A percentile compares a stretch with the other conserved stretches of the same genome.
These are phyloP conservation scores for Neodon shergylaensis DNA, from an alignment of 2,113 vertebrate species.

Conservation along the genomic window DNA sequence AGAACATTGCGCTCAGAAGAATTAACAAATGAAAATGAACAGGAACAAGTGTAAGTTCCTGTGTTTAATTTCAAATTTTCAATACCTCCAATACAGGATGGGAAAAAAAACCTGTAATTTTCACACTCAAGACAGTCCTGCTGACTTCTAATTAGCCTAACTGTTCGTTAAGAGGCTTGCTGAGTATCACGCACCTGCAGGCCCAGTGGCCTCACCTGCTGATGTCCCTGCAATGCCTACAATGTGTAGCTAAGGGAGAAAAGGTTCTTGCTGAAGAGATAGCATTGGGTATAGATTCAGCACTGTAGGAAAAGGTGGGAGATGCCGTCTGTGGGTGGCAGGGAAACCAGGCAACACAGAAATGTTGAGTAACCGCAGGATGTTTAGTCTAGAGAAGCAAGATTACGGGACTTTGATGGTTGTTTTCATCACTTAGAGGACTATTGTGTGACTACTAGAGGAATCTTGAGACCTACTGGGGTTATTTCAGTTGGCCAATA, in stretches of 20 bases:
- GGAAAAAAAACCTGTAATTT: not conserved
- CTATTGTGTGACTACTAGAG: constrained; percentile 70
- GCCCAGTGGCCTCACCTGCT: not conserved
- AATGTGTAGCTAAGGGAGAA: not conserved
- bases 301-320: constrained; percentile 41
- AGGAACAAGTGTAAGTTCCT: constrained; percentile 34
- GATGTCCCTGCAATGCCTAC: not conserved
- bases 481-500: constrained; percentile 62
- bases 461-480: constrained; percentile 25
- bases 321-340: constrained; percentile 45
- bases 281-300: not conserved
- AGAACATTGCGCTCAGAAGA: constrained; percentile 33
- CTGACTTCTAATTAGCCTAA: constrained; percentile 8
- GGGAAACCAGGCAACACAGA: constrained; percentile 65
- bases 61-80: constrained; percentile 46
- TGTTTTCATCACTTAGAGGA: constrained; percentile 71
- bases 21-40: constrained; percentile 16
- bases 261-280: not conserved
- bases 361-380: constrained; percentile 75
- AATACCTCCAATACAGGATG: not conserved
- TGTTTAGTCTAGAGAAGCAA: constrained; percentile 81
- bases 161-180: not conserved
- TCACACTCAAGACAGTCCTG: not conserved
- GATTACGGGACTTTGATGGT: constrained; percentile 77
- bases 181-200: not conserved